phyloP scores from a whole-genome alignment of 2,797 vertebrate genomes.

The Zonotrichia albicollis region DNA sequence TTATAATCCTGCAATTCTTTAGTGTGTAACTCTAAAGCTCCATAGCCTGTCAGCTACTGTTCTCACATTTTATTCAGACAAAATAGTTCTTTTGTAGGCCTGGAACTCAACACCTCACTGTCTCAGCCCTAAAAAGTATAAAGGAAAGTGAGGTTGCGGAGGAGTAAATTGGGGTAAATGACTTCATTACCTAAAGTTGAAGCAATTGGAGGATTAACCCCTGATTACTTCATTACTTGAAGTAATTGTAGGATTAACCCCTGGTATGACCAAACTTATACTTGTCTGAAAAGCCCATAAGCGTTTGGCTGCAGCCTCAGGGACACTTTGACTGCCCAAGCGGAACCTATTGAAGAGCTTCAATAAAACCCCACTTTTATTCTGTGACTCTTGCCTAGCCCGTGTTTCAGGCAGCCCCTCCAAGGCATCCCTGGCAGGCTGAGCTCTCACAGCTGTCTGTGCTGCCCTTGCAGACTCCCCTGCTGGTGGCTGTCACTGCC shows the following conservation, averaged over 20 bases:
- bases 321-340: no score
- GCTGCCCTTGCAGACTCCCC: constrained; percentile 58
- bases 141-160: not conserved
- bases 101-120: not conserved
- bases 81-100: not conserved
- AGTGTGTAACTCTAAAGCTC: not conserved
- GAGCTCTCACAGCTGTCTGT: not conserved
- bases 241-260: no score
- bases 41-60: not conserved
- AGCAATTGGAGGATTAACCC: not conserved
- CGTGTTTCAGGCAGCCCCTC: not conserved
- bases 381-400: accelerated
- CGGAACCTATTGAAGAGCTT: no score
- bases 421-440: not conserved
- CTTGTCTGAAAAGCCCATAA: not conserved
- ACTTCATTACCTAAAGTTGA: not conserved
- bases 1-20: not conserved
- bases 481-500: constrained; percentile 69
- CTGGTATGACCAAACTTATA: not conserved
- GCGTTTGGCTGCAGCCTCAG: no score
- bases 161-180: not conserved
- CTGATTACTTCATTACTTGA: not conserved
- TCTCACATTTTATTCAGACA: not conserved
- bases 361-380: not conserved
- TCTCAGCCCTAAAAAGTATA: not conserved